phyloP scores from a whole-genome alignment of 2,113 vertebrate genomes.

The Vulpes vulpes region DNA sequence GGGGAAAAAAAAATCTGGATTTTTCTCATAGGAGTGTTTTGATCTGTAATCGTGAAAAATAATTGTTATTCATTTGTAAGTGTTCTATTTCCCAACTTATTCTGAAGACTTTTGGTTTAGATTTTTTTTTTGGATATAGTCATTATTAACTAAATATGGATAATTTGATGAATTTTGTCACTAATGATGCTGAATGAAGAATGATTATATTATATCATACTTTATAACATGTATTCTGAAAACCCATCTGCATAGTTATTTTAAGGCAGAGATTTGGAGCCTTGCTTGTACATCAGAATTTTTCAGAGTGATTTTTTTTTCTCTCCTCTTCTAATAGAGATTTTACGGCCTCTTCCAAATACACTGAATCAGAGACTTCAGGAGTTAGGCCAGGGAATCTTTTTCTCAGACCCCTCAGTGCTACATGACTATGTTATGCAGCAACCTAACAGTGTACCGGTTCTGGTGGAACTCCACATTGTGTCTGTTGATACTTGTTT shows the following conservation, averaged over 20 bases:
- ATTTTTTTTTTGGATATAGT: conserved; percentile 14
- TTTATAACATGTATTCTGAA: background rate
- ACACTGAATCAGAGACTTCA: background rate
- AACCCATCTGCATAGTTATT: background rate
- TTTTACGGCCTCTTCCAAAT: background rate
- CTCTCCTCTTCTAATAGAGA: background rate
- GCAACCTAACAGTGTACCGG: background rate
- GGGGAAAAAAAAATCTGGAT: background rate
- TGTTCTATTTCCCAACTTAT: background rate
- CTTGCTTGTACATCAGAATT: background rate
- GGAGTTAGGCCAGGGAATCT: background rate
- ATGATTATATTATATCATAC: background rate
- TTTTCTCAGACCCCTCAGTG: background rate
- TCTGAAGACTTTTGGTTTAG: conserved; percentile 1
- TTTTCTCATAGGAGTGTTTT: background rate
- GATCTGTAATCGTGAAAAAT: background rate
- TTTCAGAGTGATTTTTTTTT: background rate
- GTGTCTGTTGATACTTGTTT: background rate
- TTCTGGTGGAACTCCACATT: background rate
- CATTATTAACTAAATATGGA: background rate
- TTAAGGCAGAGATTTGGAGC: background rate
- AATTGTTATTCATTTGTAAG: background rate
- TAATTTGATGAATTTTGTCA: conserved; percentile 49
- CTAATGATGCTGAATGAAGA: background rate
- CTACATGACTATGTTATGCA: background rate